Evolutionary conservation across 2,888 invertebrate genomes (phyloP).

Genomic region (Cosmia trapezina): DNA sequence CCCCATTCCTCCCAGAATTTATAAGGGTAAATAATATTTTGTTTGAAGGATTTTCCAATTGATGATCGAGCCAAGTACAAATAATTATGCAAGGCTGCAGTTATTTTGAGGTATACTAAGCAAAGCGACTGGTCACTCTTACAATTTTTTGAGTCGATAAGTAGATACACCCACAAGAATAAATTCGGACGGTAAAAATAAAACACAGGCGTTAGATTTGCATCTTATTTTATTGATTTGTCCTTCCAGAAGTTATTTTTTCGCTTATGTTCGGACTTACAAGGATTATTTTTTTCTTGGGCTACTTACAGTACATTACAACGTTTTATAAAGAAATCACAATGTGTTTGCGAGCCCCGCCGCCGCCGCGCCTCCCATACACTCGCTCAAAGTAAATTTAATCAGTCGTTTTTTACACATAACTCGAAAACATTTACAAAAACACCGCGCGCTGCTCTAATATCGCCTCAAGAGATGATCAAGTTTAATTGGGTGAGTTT

Average conservation of each 20-base stretch:
- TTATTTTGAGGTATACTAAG: background rate
- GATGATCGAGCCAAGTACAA: too few relatives aligned
- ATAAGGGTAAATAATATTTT: background rate
- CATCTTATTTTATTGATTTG: conserved; percentile 89
- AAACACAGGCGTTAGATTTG: conserved; percentile 83
- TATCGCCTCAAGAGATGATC: conserved; percentile 24
- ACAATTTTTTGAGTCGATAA: background rate
- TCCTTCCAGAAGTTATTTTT: conserved; percentile 87
- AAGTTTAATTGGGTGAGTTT: conserved; percentile 13
- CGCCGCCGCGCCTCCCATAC: conserved; percentile 72
- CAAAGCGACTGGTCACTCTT: background rate
- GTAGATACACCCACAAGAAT: conserved; percentile 7
- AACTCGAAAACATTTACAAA: conserved; percentile 80
- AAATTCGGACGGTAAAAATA: conserved; percentile 67
- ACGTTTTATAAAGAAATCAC: conserved; percentile 89
- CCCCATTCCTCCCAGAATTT: background rate
- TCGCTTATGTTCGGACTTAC: conserved; percentile 87
- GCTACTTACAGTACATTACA: conserved; percentile 89
- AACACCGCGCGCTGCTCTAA: conserved; percentile 61
- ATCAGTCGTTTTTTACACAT: conserved; percentile 87
- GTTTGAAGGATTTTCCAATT: background rate
- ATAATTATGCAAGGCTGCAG: background rate
- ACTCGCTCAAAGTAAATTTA: conserved; percentile 81
- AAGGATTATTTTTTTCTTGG: conserved; percentile 88
- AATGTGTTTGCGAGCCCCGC: conserved; percentile 81